Evolutionary conservation across 2,888 invertebrate species (phyloP).

Genomic region (Apoda limacodes): DNA sequence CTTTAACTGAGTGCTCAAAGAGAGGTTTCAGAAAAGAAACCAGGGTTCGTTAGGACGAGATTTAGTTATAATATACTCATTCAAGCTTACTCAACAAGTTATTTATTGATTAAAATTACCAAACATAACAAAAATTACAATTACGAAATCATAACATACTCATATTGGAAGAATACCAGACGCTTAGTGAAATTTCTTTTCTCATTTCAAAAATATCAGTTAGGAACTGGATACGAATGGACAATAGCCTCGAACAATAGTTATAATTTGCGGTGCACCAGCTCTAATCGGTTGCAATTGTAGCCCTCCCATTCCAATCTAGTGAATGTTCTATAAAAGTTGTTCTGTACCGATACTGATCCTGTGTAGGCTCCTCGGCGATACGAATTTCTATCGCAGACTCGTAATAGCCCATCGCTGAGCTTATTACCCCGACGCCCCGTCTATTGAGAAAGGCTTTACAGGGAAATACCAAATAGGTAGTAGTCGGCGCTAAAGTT

Average conservation of each 20-base stretch:
- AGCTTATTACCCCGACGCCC: conserved; percentile 65
- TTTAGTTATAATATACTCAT: no score
- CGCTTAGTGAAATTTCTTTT: no score
- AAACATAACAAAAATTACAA: no score
- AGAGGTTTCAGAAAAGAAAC: no score
- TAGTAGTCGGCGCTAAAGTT: conserved; percentile 50
- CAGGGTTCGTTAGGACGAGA: no score
- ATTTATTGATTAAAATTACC: no score
- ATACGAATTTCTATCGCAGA: conserved; percentile 54
- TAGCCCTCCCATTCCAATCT: conserved; percentile 37
- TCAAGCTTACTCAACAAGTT: no score
- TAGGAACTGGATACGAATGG: no score
- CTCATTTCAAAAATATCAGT: no score
- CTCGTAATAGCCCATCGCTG: conserved; percentile 61
- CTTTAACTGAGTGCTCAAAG: no score
- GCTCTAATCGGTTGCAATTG: conserved; percentile 55
- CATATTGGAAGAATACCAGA: no score
- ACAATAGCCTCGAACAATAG: conserved; percentile 39
- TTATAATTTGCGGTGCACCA: conserved; percentile 47
- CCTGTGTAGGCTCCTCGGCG: conserved; percentile 30
- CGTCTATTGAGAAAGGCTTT: conserved; percentile 68
- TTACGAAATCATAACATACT: no score
- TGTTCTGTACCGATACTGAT: conserved; percentile 36
- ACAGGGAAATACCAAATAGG: conserved; percentile 61
- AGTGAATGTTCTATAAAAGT: conserved; percentile 42